phyloP scores from a whole-genome alignment of 2,888 invertebrate genomes.

The Synanthedon vespiformis region DNA sequence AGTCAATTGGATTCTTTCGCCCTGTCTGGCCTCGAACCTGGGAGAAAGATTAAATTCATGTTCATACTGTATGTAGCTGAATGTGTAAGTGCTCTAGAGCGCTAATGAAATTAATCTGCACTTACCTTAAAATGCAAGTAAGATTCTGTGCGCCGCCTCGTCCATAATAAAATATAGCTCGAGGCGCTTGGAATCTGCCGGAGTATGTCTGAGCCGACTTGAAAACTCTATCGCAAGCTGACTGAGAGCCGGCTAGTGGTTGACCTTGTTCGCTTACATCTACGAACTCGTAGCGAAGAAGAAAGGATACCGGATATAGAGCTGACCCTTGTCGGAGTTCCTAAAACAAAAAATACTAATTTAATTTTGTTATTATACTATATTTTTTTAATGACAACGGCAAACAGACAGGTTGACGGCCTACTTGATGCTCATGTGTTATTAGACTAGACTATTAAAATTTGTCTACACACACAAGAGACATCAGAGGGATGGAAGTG shows the following conservation, averaged over 20 bases:
- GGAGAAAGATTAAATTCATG: not conserved
- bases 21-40: slow-evolving; percentile 77
- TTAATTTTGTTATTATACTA: too few species aligned
- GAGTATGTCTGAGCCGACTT: slow-evolving; percentile 66
- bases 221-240: slow-evolving; percentile 75
- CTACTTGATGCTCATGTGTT: too few species aligned
- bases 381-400: too few species aligned
- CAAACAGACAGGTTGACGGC: too few species aligned
- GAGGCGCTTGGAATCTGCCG: slow-evolving; percentile 79
- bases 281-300: slow-evolving; percentile 86
- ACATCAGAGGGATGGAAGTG: too few species aligned
- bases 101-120: not conserved
- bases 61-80: not conserved
- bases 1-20: slow-evolving; percentile 77
- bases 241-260: slow-evolving; percentile 68
- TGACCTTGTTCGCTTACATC: slow-evolving; percentile 78
- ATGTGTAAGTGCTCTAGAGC: not conserved
- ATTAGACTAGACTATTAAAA: too few species aligned
- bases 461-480: too few species aligned
- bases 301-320: slow-evolving; percentile 80
- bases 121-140: slow-evolving; percentile 76
- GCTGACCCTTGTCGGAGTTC: slow-evolving; percentile 83
- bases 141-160: slow-evolving; percentile 83
- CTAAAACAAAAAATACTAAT: slow-evolving; percentile 14
- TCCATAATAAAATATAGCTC: slow-evolving; percentile 85